phyloP scores from a whole-genome alignment of 2,888 invertebrate genomes.

The Hypercompe scribonia region DNA sequence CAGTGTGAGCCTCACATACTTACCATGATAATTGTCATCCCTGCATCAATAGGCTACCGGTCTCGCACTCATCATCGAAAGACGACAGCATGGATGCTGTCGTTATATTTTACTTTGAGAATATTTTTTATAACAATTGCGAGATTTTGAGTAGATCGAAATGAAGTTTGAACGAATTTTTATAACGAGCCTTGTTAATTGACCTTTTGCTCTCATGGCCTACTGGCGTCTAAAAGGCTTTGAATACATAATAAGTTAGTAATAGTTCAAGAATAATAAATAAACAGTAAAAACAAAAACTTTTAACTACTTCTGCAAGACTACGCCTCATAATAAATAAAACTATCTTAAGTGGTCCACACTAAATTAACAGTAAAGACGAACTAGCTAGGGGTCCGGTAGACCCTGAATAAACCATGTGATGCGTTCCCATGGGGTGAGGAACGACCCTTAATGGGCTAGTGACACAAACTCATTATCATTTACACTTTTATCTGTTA shows the following conservation, averaged over 20 bases:
- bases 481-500: constrained; percentile 28
- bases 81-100: no score
- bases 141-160: no score
- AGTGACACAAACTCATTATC: constrained; percentile 50
- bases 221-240: no score
- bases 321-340: constrained; percentile 29
- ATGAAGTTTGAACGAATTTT: no score
- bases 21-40: no score
- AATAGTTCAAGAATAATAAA: background rate
- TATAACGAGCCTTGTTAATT: no score
- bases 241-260: background rate
- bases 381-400: constrained; percentile 31
- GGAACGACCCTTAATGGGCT: constrained; percentile 34
- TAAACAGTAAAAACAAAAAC: background rate
- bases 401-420: constrained; percentile 52
- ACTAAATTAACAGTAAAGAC: constrained; percentile 52
- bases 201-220: no score
- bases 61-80: no score
- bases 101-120: no score
- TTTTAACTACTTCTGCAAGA: background rate
- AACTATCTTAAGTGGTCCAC: constrained; percentile 32
- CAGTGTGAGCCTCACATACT: no score
- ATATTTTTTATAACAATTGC: no score
- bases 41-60: no score
- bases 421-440: constrained; percentile 43